Percentiles rank a stretch among this genome's conserved stretches.
phyloP scores from a whole-genome alignment of 2,113 vertebrate species.

The Corythornis vintsioides region DNA sequence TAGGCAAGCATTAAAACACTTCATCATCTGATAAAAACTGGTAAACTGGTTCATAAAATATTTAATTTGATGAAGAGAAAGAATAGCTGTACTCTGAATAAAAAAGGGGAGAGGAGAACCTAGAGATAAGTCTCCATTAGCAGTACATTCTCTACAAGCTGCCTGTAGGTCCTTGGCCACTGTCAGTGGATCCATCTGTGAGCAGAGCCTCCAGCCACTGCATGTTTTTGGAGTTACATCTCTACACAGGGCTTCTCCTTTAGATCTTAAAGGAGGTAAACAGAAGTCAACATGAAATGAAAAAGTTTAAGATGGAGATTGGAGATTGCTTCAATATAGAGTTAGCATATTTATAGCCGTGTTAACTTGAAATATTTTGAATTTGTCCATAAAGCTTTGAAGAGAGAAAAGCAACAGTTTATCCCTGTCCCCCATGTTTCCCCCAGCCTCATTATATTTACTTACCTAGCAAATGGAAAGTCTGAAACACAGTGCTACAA shows the following conservation, averaged over 20 bases:
- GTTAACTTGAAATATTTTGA: neutral
- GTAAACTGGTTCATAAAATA: neutral
- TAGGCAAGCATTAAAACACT: neutral
- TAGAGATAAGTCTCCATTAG: neutral
- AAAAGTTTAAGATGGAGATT: neutral
- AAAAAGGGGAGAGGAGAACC: no score
- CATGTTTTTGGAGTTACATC: neutral
- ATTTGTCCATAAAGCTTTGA: neutral
- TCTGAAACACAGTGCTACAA: neutral
- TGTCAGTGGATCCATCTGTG: neutral
- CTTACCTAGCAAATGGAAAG: neutral
- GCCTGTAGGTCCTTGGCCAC: neutral
- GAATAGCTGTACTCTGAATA: neutral
- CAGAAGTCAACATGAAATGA: neutral
- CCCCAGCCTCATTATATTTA: neutral
- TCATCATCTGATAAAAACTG: neutral
- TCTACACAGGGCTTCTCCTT: neutral
- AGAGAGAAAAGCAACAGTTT: rapidly evolving
- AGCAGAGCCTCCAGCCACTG: neutral
- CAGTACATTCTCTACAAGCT: neutral
- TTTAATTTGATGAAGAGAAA: neutral
- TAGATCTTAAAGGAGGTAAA: neutral
- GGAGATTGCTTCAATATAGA: neutral
- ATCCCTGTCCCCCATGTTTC: neutral
- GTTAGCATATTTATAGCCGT: neutral